A percentile compares a stretch with the other conserved stretches of the same genome.
Evolutionary conservation across 2,797 vertebrate species (phyloP).

Genomic region (Ispidina picta): DNA sequence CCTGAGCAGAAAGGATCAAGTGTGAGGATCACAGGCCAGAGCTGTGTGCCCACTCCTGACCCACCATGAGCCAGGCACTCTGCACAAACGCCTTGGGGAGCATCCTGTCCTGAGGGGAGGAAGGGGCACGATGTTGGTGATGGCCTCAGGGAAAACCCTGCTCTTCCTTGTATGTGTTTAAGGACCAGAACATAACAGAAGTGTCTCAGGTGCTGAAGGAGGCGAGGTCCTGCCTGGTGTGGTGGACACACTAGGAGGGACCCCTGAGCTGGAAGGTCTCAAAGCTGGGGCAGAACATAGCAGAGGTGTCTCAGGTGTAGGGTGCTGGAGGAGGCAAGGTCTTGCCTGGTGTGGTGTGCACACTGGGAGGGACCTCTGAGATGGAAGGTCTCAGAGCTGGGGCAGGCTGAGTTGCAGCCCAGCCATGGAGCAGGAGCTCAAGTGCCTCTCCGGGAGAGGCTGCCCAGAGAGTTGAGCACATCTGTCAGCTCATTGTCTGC

Average conservation of each 20-base stretch:
- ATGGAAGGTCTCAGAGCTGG: fast-evolving
- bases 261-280: fast-evolving
- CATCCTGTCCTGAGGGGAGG: fast-evolving
- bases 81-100: neutral
- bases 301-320: neutral
- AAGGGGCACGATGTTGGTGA: fast-evolving
- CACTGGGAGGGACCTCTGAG: fast-evolving
- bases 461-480: neutral
- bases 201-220: neutral
- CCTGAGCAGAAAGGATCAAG: fast-evolving
- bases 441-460: neutral
- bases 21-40: neutral
- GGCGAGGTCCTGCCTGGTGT: neutral
- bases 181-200: neutral
- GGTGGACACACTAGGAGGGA: neutral
- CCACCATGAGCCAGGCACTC: neutral
- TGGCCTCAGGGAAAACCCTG: neutral
- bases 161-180: neutral
- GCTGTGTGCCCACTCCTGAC: neutral
- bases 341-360: neutral
- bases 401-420: neutral
- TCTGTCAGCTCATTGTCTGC: constrained; percentile 57
- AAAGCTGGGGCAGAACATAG: neutral
- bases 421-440: neutral
- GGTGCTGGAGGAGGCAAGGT: neutral